phyloP scores from a whole-genome alignment of 2,797 vertebrate genomes.

The Microhierax caerulescens region DNA sequence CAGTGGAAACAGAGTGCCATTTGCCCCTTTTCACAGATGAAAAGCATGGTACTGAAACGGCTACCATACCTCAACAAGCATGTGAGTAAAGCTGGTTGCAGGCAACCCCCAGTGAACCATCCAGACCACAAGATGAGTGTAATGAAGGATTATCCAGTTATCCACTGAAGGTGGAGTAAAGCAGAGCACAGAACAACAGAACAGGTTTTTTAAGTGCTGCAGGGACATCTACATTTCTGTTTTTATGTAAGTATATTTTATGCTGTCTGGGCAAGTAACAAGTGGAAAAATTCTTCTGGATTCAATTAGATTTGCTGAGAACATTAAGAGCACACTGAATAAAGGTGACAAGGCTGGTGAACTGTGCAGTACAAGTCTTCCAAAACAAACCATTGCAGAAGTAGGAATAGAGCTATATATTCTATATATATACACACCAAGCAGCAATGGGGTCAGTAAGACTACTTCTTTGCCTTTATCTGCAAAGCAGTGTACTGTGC shows the following conservation, averaged over 20 bases:
- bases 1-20: neutral
- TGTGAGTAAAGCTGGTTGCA: rapidly evolving
- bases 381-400: neutral
- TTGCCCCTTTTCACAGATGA: neutral
- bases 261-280: neutral
- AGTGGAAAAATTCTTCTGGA: neutral
- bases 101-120: neutral
- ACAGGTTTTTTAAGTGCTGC: neutral
- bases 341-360: neutral
- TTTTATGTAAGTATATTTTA: rapidly evolving
- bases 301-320: neutral
- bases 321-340: neutral
- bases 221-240: neutral
- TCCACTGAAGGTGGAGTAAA: neutral
- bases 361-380: rapidly evolving
- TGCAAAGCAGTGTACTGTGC: neutral
- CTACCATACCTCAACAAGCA: too few species aligned
- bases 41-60: neutral
- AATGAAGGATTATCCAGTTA: neutral
- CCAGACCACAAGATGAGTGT: rapidly evolving
- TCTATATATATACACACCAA: rapidly evolving
- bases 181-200: neutral
- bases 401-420: neutral
- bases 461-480: neutral
- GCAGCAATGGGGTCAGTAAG: neutral